Evolutionary conservation across 2,888 invertebrate genomes (phyloP), one percentile per base, ranked within the genome.

Genomic region (Alloplasta piceator): DNA sequence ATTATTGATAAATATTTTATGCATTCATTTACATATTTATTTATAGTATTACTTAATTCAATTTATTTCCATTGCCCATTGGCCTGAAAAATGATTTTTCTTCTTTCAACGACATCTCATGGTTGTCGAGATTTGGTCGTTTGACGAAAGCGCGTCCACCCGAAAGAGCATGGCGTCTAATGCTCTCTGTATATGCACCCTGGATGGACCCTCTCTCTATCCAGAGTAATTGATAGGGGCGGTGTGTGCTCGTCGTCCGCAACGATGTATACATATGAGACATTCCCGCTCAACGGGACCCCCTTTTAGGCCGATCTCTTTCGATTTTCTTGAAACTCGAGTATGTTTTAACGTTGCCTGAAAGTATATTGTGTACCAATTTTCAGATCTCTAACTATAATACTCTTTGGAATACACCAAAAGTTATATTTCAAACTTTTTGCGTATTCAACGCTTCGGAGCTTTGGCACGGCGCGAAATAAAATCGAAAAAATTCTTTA

Each of bases 161-260:
- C 52, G 66, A 80, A 73, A 56, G 64, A 77, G 50, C 52, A 48
- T 68, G 14, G 50, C 16, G 67, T 63, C 26, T 63, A 39, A 12
- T 12, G 5, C 38, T 43, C 52, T 50, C 46, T 26, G 26, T 26
- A 26, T 36, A 12, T 41, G 41, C 48, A 41, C 38, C 60, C 52
- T 36, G 58, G 75, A 58, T 50, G 16, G 7, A 9, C 43, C 16
- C 52, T 70, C 66, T 39, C 36, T 9, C 55, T 72, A 12, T 56
- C 38, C n/a, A 46, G 60, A 82, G 81, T 82, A 82, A 82, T 82
- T 82, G 74, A 82, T 78, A 82, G 81, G 81, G 74, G 78, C 56
- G 81, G 58, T 78, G 74, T 78, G 66, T 67, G 66, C 71, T 50
- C 71, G 41, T 71, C 74, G 74, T 71, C 71, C 71, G 66, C 66